Conservation (phyloP, 37 sponge, comb jelly and placozoan species). For the Spongilla lacustris region DNA sequence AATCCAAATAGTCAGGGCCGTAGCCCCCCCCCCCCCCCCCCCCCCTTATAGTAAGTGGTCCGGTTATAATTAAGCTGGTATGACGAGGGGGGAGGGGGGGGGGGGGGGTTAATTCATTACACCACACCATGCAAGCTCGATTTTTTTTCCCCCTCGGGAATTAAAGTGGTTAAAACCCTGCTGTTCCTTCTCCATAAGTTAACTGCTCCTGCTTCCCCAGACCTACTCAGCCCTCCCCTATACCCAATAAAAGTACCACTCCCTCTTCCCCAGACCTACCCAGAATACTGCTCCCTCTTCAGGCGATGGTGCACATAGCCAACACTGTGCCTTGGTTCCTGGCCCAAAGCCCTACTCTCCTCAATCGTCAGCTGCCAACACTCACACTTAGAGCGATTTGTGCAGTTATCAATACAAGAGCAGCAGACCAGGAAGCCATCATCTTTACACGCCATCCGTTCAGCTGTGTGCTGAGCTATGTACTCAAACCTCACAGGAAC, state of each 20-base stretch:
- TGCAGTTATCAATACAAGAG: constrained; percentile 64
- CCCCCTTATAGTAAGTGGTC: too few relatives aligned
- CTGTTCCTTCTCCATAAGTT: too few relatives aligned
- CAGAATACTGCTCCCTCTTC: constrained; percentile 54
- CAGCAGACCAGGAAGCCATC: constrained; percentile 74
- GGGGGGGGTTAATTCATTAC: too few relatives aligned
- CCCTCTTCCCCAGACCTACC: neutral
- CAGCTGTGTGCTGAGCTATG: constrained; percentile 25
- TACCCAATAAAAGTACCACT: neutral
- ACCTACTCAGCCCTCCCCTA: neutral
- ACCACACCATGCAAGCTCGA: too few relatives aligned
- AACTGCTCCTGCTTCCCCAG: neutral
- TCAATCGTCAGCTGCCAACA: constrained; percentile 71
- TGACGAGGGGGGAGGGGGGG: too few relatives aligned
- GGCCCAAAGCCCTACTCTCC: constrained; percentile 37
- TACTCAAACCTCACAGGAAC: constrained; percentile 59
- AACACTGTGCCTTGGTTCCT: constrained; percentile 5
- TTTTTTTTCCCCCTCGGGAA: too few relatives aligned
- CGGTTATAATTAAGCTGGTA: too few relatives aligned
- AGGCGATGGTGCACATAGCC: constrained; percentile 43
- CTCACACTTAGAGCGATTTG: constrained; percentile 50
- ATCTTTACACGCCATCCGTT: constrained; percentile 19
- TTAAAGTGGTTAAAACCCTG: too few relatives aligned
- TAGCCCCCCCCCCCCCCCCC: neutral
- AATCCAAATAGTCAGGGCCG: neutral